Base-by-base conservation (phyloP, 2,888 invertebrate genomes). In the Charanyca ferruginea region DNA sequence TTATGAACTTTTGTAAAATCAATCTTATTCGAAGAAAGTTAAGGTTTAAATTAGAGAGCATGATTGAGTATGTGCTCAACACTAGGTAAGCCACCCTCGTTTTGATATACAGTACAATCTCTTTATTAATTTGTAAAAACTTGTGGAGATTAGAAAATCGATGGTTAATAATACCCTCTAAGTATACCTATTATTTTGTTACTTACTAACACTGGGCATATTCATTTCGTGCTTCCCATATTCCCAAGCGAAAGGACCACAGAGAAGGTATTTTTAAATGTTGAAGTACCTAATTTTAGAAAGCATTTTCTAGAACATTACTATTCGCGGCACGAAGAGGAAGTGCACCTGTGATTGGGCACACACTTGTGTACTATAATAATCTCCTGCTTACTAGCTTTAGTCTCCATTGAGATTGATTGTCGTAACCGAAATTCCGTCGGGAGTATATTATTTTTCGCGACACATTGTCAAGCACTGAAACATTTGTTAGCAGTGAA, bases 121-220 rank as follows among this genome's bases (percentile, higher is more conserved):
- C 62, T 80, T 87, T 76, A 87, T 87, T 87, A 88, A 88, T 89
- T 89, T 87, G 83, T 89, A 87, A 89, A 85, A 80, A 88, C 76
- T 78, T 58, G 78, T 73, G 73, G 58, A 64, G 77, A 76, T 79
- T 80, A 79, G 54, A 60, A 53, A 67, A 81, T 79, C 49, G 65
- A 76, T 76, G 51, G 72, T 72, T 79, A 67, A 69, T 41, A 74
- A 70, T 64, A 71, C 64, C 64, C 70, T 63, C 32, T 51, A 32
- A n/a, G n/a, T n/a, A n/a, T n/a, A n/a, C n/a, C n/a, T 58, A 52
- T 55, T 77, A 71, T 55, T 61, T 42, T 35, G 13, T n/a, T 38
- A 52, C 32, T 51, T 41, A n/a, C 1, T 9, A 44, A 20, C 11
- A 42, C 6, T 42, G 52, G 38, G 25, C 4, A 44, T 69, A 76